Evolutionary conservation across 2,797 vertebrate species (phyloP), one percentile per base, ranked within the genome.

Genomic region (Tadarida brasiliensis): DNA sequence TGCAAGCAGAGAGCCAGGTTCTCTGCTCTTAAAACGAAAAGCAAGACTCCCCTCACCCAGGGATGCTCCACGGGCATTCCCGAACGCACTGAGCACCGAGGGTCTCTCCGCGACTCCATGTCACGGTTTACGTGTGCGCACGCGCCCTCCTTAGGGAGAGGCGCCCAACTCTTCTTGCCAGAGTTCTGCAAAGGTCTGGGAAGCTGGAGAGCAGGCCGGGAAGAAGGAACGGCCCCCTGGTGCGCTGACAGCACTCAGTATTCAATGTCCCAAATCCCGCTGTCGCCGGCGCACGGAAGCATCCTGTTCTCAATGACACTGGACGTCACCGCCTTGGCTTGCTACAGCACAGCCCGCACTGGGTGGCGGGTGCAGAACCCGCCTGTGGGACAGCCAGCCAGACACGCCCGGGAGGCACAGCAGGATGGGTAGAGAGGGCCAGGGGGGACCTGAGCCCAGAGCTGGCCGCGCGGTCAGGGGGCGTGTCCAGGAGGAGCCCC

Each of bases 271-370:
- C 7, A 2, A 26, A 28, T 30, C 61, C 61, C 6, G 28, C 30
- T 16, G 63, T n/a, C 14, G 2, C 57, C 1, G 54, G 20, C 1
- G 1, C 56, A 6, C 7, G 65, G 51, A 28, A 20, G 49, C 20
- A 1, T 51, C 61, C 17, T 17, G 5, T 3, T 26, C 17, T 35
- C 33, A 49, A 47, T 3, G 4, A 1, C 2, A 30, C 22, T 12
- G 35, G 19, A 11, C 0, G 1, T 59, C 35, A 15, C 16, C 16
- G 2, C 28, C 2, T 9, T 0, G 2, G 19, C 17, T 10, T 28
- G 16, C 0, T 11, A 3, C 1, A 0, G 0, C 0, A 2, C 11
- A n/a, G 80, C 44, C 20, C 47, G 39, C 54, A 0, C 12, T 3
- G 26, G 11, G 20, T 61, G 39, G 33, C 1, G 2, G 65, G 59